Percentiles rank a stretch among this genome's conserved stretches.
These are phyloP conservation scores for Epirrita christyi DNA, from an alignment of 2,888 invertebrate species.

Conservation along the genomic window DNA sequence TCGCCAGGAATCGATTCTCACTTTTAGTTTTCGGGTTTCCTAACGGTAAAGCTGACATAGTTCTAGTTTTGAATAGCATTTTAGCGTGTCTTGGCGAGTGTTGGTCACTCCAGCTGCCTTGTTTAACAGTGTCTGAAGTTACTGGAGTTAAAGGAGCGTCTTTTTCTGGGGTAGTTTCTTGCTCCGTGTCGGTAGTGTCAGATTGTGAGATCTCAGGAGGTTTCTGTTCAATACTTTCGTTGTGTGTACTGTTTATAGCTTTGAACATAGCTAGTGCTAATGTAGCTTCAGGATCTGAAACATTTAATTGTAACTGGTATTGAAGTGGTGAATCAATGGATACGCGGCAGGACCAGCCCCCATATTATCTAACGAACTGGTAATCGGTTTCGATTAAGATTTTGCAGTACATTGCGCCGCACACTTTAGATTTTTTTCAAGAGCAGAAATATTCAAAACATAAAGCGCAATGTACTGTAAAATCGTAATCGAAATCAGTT, in stretches of 20 bases:
- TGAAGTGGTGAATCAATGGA: too few species aligned
- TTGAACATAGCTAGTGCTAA: conserved; percentile 61
- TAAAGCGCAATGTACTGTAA: too few species aligned
- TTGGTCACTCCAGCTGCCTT: conserved; percentile 65
- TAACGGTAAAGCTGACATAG: conserved; percentile 73
- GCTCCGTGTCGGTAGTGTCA: conserved; percentile 55
- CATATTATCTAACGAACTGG: too few species aligned
- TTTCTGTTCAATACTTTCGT: conserved; percentile 52
- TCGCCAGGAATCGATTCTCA: conserved; percentile 69
- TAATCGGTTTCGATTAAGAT: too few species aligned
- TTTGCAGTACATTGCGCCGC: too few species aligned
- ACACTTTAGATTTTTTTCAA: too few species aligned
- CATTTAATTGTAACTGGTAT: too few species aligned
- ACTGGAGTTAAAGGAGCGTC: conserved; percentile 61
- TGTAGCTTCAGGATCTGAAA: conserved; percentile 74
- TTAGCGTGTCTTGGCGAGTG: conserved; percentile 71
- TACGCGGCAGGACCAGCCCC: too few species aligned
- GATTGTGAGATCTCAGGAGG: conserved; percentile 53
- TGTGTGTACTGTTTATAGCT: conserved; percentile 52
- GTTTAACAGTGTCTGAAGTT: conserved; percentile 63
- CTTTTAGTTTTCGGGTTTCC: conserved; percentile 64
- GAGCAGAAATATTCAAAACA: too few species aligned
- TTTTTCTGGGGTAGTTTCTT: conserved; percentile 67
- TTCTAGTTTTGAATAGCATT: conserved; percentile 75
- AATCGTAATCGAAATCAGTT: too few species aligned